Percentiles rank a stretch among this genome's conserved stretches.
Conservation (phyloP, 2,797 vertebrate species). For the Echiichthys vipera region DNA sequence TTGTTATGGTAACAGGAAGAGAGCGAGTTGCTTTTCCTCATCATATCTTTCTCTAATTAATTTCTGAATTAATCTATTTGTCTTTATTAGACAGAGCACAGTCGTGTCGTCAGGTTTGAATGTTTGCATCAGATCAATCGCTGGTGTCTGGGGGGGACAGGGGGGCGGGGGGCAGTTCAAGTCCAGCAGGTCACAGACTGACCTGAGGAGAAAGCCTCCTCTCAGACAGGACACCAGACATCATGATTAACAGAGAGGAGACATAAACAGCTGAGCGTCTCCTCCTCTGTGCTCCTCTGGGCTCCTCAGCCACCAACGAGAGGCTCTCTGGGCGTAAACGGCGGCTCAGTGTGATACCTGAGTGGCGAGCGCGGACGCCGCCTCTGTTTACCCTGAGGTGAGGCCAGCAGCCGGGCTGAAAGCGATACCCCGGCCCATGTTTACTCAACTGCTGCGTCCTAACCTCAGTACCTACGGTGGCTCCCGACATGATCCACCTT, state of each 20-base stretch:
- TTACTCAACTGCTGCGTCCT: constrained; percentile 86
- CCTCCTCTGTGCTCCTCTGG: constrained; percentile 12
- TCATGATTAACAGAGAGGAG: constrained; percentile 16
- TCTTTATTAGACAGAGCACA: too few species aligned
- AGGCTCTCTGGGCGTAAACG: not conserved
- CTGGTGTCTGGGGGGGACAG: too few species aligned
- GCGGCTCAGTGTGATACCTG: constrained; percentile 63
- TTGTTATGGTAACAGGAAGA: too few species aligned
- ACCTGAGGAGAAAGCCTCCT: constrained; percentile 31
- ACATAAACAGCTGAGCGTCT: constrained; percentile 36
- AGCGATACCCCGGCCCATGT: constrained; percentile 80
- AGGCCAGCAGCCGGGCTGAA: constrained; percentile 76
- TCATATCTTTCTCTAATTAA: too few species aligned
- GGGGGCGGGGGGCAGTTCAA: too few species aligned
- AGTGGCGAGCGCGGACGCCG: constrained; percentile 59
- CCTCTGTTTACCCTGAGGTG: constrained; percentile 78
- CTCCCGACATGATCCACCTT: constrained; percentile 85
- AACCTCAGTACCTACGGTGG: constrained; percentile 80
- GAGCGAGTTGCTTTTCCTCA: too few species aligned
- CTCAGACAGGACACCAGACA: constrained; percentile 44
- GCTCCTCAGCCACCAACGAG: constrained; percentile 17
- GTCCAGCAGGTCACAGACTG: constrained; percentile 44
- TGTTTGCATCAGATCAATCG: too few species aligned
- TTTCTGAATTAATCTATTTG: too few species aligned
- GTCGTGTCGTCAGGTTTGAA: too few species aligned